A percentile compares a stretch with the other conserved stretches of the same genome.
These are phyloP conservation scores for Aricia agestis DNA, from an alignment of 1,140 invertebrate species.

Conservation along the genomic window DNA sequence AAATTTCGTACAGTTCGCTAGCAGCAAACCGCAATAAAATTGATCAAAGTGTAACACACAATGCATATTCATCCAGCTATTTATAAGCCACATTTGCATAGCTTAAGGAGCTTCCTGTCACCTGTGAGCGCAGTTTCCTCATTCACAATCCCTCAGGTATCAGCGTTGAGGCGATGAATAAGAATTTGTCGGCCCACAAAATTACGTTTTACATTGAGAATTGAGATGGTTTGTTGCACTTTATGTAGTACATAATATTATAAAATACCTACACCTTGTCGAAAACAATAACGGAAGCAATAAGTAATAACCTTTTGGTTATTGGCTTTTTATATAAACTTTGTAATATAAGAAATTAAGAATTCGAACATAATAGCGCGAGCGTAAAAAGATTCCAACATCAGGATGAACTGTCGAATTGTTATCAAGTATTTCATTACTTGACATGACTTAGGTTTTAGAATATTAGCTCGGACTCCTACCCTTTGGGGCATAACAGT, in stretches of 20 bases:
- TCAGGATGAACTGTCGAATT: background rate
- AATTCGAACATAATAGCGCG: too few species aligned
- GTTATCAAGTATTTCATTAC: too few species aligned
- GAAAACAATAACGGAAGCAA: background rate
- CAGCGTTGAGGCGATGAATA: background rate
- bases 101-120: background rate
- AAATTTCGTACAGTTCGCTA: too few species aligned
- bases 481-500: too few species aligned
- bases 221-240: background rate
- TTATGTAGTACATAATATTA: background rate
- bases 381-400: background rate
- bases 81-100: constrained; percentile 3
- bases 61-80: background rate
- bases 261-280: background rate
- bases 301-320: background rate
- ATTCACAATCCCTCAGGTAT: background rate
- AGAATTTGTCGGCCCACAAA: background rate
- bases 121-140: background rate
- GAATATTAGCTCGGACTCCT: too few species aligned
- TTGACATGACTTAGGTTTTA: too few species aligned
- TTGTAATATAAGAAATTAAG: too few species aligned
- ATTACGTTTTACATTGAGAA: too few species aligned
- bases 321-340: background rate
- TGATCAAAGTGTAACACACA: background rate
- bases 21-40: background rate